Conservation (phyloP, 2,797 vertebrate species). For the Taeniopygia guttata region DNA sequence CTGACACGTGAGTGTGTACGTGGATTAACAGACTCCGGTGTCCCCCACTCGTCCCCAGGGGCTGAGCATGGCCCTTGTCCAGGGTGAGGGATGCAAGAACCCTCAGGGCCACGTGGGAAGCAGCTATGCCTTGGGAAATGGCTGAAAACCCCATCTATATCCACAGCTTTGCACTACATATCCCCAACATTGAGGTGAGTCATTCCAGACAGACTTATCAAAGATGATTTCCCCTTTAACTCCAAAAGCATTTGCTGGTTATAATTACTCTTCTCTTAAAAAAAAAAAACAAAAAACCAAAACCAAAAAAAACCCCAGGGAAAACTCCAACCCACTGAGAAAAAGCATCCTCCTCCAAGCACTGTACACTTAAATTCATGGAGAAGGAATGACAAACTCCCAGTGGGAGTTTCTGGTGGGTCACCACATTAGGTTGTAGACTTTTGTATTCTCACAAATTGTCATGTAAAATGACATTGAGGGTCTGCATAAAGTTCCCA, state of each 20-base stretch:
- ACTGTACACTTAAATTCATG: neutral
- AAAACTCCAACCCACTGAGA: neutral
- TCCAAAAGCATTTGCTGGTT: neutral
- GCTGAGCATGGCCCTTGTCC: neutral
- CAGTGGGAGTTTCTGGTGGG: neutral
- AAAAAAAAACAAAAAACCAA: neutral
- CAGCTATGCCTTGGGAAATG: neutral
- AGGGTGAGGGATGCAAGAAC: neutral
- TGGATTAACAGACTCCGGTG: neutral
- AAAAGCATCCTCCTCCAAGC: neutral
- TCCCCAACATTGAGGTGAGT: neutral
- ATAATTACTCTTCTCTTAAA: neutral
- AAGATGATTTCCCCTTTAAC: neutral
- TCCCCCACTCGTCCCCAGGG: neutral
- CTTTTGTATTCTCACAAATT: neutral
- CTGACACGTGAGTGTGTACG: rapidly evolving
- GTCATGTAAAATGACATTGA: neutral
- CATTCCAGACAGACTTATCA: neutral
- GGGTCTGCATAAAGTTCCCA: neutral
- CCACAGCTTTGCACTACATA: neutral
- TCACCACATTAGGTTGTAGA: neutral
- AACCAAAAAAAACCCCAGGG: neutral
- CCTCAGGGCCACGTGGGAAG: rapidly evolving
- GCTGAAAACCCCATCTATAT: neutral
- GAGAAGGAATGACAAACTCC: neutral